phyloP scores from a whole-genome alignment of 2,113 vertebrate genomes.

The Okapia johnstoni region DNA sequence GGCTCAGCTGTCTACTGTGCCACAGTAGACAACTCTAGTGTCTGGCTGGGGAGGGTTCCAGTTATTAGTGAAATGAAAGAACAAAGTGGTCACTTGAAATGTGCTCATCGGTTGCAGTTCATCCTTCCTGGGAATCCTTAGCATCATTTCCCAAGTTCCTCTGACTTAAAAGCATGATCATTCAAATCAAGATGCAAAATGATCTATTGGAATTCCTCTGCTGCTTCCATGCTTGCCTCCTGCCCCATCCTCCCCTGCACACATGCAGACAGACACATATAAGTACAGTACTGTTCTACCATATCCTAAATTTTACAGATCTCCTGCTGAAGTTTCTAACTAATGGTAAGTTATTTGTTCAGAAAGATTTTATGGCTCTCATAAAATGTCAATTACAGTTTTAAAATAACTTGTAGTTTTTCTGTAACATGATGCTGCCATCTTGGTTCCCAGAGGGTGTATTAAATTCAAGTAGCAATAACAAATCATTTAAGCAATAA shows the following conservation, averaged over 20 bases:
- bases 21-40: not conserved
- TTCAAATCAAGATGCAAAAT: not conserved
- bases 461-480: constrained; percentile 89
- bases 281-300: constrained; percentile 74
- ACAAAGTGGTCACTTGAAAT: not conserved
- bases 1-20: rapidly evolving
- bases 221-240: not conserved
- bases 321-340: constrained; percentile 81
- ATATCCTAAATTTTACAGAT: constrained; percentile 76
- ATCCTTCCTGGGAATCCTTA: not conserved
- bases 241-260: not conserved
- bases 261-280: constrained; percentile 2
- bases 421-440: constrained; percentile 83
- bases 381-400: constrained; percentile 87
- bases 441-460: constrained; percentile 85
- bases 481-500: constrained; percentile 92
- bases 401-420: constrained; percentile 86
- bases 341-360: constrained; percentile 85
- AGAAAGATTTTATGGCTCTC: constrained; percentile 85
- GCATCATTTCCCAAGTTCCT: not conserved
- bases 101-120: not conserved
- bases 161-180: not conserved
- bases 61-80: not conserved
- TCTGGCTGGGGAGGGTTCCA: not conserved
- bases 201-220: not conserved